phyloP scores from a whole-genome alignment of 2,888 invertebrate genomes.

The Leptura quadrifasciata region DNA sequence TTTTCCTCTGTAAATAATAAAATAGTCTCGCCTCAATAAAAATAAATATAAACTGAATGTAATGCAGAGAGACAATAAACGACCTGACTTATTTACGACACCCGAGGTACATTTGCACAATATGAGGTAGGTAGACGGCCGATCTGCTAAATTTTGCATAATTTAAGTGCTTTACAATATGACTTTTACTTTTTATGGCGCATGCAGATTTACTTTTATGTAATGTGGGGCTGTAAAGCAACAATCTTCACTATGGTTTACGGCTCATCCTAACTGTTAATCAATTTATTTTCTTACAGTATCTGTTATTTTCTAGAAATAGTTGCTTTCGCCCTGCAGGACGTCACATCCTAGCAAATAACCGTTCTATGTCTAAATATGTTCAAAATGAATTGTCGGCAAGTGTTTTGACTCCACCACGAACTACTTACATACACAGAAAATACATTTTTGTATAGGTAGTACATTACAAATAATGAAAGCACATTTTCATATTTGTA shows the following conservation, averaged over 20 bases:
- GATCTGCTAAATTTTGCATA: slow-evolving; percentile 32
- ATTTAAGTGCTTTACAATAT: slow-evolving; percentile 2
- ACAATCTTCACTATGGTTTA: neutral
- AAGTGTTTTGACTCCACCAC: neutral
- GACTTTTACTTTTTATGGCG: slow-evolving; percentile 29
- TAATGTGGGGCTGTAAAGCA: slow-evolving; percentile 9
- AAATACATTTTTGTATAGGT: too few relatives aligned
- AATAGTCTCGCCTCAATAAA: slow-evolving; percentile 29
- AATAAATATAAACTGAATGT: slow-evolving; percentile 27
- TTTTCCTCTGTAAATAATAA: slow-evolving; percentile 5
- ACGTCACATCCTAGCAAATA: neutral
- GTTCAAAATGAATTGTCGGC: neutral
- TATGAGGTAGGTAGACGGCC: slow-evolving; percentile 14
- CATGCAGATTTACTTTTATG: neutral
- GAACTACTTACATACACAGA: too few relatives aligned
- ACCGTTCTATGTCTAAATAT: neutral
- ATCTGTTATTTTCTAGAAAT: neutral
- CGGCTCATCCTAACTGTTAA: neutral
- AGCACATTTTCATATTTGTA: too few relatives aligned
- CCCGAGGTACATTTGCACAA: slow-evolving; percentile 18
- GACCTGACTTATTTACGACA: slow-evolving; percentile 25
- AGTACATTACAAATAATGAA: too few relatives aligned
- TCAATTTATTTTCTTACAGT: neutral
- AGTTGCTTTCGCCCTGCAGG: neutral
- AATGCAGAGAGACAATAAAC: slow-evolving; percentile 24